Conservation (phyloP, 1,140 invertebrate species). For the Drosophila equinoxialis region DNA sequence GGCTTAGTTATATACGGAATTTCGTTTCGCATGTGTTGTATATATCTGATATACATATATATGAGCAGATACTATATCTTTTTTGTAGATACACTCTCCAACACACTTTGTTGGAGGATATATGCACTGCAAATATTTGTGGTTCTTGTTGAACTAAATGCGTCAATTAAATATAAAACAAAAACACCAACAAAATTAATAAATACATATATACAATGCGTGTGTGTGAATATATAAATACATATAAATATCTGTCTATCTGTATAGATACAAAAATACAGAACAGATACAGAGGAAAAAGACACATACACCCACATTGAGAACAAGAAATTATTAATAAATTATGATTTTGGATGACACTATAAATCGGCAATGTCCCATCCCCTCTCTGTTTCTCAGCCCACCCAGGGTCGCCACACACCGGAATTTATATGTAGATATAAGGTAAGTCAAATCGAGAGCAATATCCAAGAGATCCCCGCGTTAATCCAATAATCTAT, state of each 20-base stretch:
- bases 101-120: constrained; percentile 46
- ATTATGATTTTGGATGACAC: constrained; percentile 70
- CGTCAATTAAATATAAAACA: constrained; percentile 72
- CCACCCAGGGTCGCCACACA: not conserved
- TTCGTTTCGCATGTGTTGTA: constrained; percentile 29
- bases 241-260: not conserved
- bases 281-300: constrained; percentile 43
- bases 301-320: constrained; percentile 12
- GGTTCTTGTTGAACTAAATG: constrained; percentile 64
- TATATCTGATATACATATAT: not conserved
- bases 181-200: constrained; percentile 24
- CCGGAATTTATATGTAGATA: constrained; percentile 16
- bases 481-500: constrained; percentile 3
- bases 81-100: constrained; percentile 41
- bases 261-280: constrained; percentile 17
- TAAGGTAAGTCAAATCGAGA: constrained; percentile 36
- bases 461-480: constrained; percentile 51
- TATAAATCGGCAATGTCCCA: constrained; percentile 45
- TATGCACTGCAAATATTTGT: constrained; percentile 55
- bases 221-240: constrained; percentile 16
- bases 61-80: constrained; percentile 40
- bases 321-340: constrained; percentile 67
- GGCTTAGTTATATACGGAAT: not conserved
- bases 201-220: constrained; percentile 17
- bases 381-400: not conserved